Evolutionary conservation across 2,797 vertebrate genomes (phyloP), one percentile per base, ranked within the genome.

Genomic region (Acrossocheilus fasciatus): DNA sequence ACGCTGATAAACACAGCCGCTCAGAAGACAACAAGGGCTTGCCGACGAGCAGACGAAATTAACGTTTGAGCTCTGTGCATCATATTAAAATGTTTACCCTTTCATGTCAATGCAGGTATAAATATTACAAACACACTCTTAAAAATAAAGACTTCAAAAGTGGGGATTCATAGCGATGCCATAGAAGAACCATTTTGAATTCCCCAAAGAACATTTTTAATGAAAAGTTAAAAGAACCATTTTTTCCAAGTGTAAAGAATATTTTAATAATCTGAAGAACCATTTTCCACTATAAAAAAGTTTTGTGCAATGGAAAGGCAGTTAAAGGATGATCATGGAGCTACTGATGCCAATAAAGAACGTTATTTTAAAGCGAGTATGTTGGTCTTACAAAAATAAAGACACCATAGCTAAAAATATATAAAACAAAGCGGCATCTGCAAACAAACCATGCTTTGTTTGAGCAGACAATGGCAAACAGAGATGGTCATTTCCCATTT

Each of bases 1-100:
- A 77, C 5, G 50, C 74, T 34, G 86, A 70, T 85, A 85, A 77
- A 82, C 39, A 74, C 73, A 17, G 18, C 12, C 36, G n/a, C 26
- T 70, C n/a, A 4, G 45, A 43, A 82, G 78, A 82, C 18, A 70
- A 26, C 11, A 26, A 75, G 17, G 26, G 47, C 59, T 78, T 41
- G 30, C 4, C 5, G 64, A 34, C 6, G 64, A 59, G 68, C 30
- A 54, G 18, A 41, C 4, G 1, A 47, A 82, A 74, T 20, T 3
- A 59, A 72, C 59, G 20, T 76, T 82, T 36, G 20, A 47, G 70
- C 62, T 74, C 26, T 74, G 70, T 17, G 39, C 2, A 34, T 73
- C 68, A 26, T 30, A 57, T 72, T 57, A 30, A 52, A 75, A 52
- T 68, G 64, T 36, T 68, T 18, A 18, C 3, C 2, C 4, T 75